phyloP scores from a whole-genome alignment of 2,888 invertebrate species.

The Synergus laeviventris region DNA sequence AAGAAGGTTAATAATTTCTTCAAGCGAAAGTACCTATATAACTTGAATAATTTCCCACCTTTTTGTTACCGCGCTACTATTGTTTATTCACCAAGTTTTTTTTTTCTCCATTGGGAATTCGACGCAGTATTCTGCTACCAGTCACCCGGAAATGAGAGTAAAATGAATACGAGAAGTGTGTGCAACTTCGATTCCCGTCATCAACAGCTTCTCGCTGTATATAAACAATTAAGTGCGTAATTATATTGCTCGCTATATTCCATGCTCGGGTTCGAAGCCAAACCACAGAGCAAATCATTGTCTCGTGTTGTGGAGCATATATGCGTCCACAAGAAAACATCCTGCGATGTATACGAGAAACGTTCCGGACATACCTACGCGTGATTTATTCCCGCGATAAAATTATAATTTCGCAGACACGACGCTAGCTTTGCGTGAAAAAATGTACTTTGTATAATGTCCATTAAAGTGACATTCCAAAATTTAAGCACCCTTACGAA shows the following conservation, averaged over 20 bases:
- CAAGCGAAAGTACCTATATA: no score
- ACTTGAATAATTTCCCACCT: no score
- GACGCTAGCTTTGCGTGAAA: neutral
- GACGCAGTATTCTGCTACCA: neutral
- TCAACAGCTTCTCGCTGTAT: slow-evolving; percentile 17
- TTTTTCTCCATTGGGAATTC: neutral
- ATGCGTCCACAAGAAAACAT: slow-evolving; percentile 49
- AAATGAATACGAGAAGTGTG: neutral
- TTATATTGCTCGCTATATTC: slow-evolving; percentile 57
- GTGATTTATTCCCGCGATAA: slow-evolving; percentile 31
- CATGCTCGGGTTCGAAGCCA: slow-evolving; percentile 66
- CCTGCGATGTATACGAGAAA: slow-evolving; percentile 28
- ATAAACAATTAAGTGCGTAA: slow-evolving; percentile 71
- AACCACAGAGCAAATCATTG: slow-evolving; percentile 71
- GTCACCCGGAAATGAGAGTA: neutral
- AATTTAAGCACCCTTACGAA: slow-evolving; percentile 1
- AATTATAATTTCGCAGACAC: slow-evolving; percentile 24
- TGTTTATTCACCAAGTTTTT: neutral
- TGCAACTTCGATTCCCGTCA: slow-evolving; percentile 20
- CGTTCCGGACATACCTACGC: slow-evolving; percentile 7
- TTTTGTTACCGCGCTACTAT: neutral
- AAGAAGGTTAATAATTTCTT: no score
- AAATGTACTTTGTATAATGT: slow-evolving; percentile 28
- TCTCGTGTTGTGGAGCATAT: slow-evolving; percentile 59
- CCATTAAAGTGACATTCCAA: slow-evolving; percentile 13